A percentile compares a stretch with the other conserved stretches of the same genome.
phyloP scores from a whole-genome alignment of 2,888 invertebrate genomes.

The Hymenopus coronatus region DNA sequence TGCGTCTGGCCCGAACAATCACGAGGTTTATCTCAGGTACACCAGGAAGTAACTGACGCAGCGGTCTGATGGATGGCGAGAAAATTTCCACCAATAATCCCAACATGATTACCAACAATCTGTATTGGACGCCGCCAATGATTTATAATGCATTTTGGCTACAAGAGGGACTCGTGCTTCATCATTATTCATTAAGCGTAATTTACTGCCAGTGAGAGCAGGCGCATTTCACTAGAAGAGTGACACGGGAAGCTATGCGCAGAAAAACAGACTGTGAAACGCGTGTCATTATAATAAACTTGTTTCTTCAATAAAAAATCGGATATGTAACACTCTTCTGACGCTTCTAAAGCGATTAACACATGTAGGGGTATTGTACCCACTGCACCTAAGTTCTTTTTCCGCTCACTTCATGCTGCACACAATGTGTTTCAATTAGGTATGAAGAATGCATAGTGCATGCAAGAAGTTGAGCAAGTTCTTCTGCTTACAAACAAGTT shows the following conservation, averaged over 20 bases:
- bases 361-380: too few relatives aligned
- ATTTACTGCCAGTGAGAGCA: not conserved
- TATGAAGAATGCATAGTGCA: too few relatives aligned
- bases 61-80: not conserved
- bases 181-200: not conserved
- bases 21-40: not conserved
- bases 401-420: too few relatives aligned
- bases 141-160: not conserved
- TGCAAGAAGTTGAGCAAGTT: too few relatives aligned
- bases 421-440: too few relatives aligned
- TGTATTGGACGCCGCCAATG: not conserved
- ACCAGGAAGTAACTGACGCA: not conserved
- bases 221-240: not conserved
- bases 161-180: not conserved
- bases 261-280: not conserved
- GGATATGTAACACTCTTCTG: too few relatives aligned
- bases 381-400: too few relatives aligned
- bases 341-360: too few relatives aligned
- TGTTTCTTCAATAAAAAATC: not conserved
- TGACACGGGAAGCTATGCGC: not conserved
- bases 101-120: not conserved
- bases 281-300: not conserved
- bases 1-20: not conserved
- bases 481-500: too few relatives aligned
- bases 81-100: not conserved